These are phyloP conservation scores for Copsychus sechellarum DNA, from an alignment of 2,113 vertebrate species.

Conservation along the genomic window DNA sequence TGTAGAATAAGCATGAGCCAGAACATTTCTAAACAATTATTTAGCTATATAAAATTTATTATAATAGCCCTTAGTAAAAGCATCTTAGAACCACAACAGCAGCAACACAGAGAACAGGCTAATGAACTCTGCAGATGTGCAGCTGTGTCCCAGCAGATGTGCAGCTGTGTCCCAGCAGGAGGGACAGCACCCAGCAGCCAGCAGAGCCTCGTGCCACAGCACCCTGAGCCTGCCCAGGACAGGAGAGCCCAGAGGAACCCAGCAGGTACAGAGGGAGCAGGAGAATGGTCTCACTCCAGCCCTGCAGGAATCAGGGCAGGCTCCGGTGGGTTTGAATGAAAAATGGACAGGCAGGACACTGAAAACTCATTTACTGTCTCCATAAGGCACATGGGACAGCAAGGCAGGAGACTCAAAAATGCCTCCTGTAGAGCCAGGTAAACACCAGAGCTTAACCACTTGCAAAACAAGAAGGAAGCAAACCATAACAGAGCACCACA, in stretches of 20 bases:
- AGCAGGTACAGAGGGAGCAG: rapidly evolving
- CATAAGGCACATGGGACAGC: rapidly evolving
- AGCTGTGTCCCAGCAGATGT: neutral
- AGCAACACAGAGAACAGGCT: neutral
- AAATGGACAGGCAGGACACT: neutral
- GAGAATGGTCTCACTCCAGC: rapidly evolving
- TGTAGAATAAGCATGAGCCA: neutral
- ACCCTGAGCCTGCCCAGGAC: rapidly evolving
- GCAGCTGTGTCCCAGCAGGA: too few relatives aligned
- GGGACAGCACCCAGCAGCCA: too few relatives aligned
- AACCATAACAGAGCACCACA: neutral
- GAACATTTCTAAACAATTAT: neutral
- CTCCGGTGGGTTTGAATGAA: neutral
- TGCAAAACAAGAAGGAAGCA: neutral
- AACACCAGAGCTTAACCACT: neutral
- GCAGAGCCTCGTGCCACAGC: neutral
- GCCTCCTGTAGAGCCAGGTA: neutral
- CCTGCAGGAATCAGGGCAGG: rapidly evolving
- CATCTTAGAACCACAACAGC: neutral
- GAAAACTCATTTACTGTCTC: neutral
- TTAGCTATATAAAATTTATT: neutral
- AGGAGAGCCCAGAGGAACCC: rapidly evolving
- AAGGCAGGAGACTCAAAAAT: neutral
- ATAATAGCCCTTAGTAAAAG: neutral
- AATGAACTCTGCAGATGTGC: neutral